Base-by-base conservation (phyloP, 2,797 vertebrate genomes). In the Margarornis squamiger region DNA sequence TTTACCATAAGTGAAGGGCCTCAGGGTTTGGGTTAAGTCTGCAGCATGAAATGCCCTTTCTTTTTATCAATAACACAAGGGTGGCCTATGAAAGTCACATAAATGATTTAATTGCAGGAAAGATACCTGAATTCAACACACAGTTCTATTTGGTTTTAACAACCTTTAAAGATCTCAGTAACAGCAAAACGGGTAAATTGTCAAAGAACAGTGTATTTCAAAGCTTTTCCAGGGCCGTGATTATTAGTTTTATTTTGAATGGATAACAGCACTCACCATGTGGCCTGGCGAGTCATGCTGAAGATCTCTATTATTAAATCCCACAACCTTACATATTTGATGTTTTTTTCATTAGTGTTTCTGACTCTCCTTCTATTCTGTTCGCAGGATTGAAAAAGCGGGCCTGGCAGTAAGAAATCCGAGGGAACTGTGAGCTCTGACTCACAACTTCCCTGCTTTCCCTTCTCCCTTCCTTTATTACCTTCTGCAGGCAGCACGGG, bases 331-430 rank as follows among this genome's bases (percentile, higher is more conserved):
- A 87, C 91, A 87, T 92, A 87, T 95, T 94, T 93, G 48, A 89
- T 83, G 32, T 49, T 92, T 88, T 85, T 83, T 86, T 88, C 95
- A 73, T 86, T 92, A 82, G 73, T 93, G 76, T 91, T 95, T 90
- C 92, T 83, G 73, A 79, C 22, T 75, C 57, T 88, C 66, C 63
- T 85, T 63, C 59, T 71, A 57, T 87, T 93, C 78, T 90, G 54
- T 87, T 78, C 61, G 49, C 54, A 46, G 71, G 68, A 90, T 39
- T 73, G 76, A 81, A 91, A 94, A 90, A 88, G 45, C 2, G 0
- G 23, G 27, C 61, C 59, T 48, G 7, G 46, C 36, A 66, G 92
- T 88, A 83, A 95, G 95, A 88, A 59, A 94, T 9, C 45, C n/a
- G 61, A 88, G 6, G 2, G 57, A 84, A 82, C 73, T 46, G 45